Conservation (phyloP, 1,140 invertebrate species). For the Goniozus legneri region DNA sequence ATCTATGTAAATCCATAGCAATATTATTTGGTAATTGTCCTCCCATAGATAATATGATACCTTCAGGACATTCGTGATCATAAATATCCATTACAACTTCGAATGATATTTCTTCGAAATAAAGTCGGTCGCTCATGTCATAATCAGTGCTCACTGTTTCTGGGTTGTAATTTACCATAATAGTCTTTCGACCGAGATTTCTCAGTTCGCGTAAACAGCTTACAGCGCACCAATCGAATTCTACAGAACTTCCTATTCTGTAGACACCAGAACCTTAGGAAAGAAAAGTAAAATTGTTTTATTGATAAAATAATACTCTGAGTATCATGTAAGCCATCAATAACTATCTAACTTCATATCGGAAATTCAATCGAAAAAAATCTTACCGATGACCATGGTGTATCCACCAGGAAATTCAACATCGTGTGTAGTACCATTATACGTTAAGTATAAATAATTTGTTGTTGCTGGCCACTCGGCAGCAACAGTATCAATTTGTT, state of each 20-base stretch:
- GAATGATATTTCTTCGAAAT: conserved; percentile 99
- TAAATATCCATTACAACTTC: conserved; percentile 99
- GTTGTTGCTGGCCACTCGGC: conserved; percentile 98
- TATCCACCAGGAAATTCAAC: conserved; percentile 76
- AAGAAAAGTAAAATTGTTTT: conserved; percentile 8
- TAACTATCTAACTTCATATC: no score
- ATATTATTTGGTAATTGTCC: conserved; percentile 99
- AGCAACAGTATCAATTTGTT: conserved; percentile 99
- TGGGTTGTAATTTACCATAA: conserved; percentile 99
- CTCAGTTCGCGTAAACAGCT: conserved; percentile 90
- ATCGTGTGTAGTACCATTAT: conserved; percentile 88
- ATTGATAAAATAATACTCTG: neutral
- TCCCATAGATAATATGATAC: conserved; percentile 96
- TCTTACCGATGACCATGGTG: conserved; percentile 74
- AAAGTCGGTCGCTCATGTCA: conserved; percentile 97
- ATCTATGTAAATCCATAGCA: conserved; percentile 90
- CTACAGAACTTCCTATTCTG: conserved; percentile 97
- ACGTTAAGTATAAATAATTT: conserved; percentile 97
- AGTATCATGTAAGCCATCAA: no score
- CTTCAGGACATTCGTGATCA: conserved; percentile 85
- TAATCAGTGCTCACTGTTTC: conserved; percentile 99
- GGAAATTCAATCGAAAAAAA: no score
- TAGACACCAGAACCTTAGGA: conserved; percentile 89
- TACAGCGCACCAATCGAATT: conserved; percentile 99
- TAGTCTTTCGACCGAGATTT: conserved; percentile 80